These are phyloP conservation scores for Valencia hispanica DNA, from an alignment of 2,797 vertebrate genomes.

Conservation along the genomic window DNA sequence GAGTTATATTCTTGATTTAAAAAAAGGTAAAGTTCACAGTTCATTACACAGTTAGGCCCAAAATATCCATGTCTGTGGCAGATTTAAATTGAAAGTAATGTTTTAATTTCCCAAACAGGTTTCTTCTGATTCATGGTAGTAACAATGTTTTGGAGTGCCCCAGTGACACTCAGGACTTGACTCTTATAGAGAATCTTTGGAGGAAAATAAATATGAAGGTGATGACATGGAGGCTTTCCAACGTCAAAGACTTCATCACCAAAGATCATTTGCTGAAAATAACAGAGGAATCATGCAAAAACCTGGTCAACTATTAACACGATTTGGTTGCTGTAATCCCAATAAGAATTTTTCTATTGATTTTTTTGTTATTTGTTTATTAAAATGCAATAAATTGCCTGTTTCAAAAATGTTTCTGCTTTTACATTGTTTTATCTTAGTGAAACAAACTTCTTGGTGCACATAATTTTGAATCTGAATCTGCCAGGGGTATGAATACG, in stretches of 20 bases:
- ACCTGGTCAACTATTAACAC: too few relatives aligned
- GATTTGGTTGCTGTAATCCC: neutral
- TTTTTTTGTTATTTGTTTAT: too few relatives aligned
- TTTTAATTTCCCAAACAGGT: neutral
- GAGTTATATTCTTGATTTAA: conserved; percentile 22
- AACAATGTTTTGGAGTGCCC: neutral
- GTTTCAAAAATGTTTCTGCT: neutral
- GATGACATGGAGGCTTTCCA: neutral
- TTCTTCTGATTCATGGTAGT: neutral
- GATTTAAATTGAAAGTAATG: neutral
- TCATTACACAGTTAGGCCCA: conserved; percentile 33
- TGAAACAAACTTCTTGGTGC: neutral
- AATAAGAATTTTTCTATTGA: neutral
- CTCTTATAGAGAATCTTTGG: neutral
- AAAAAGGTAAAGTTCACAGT: conserved; percentile 43
- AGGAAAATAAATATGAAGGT: neutral
- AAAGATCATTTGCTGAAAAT: neutral
- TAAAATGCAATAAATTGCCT: too few relatives aligned
- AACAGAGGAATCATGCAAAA: too few relatives aligned
- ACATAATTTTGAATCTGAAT: neutral
- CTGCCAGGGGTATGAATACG: neutral
- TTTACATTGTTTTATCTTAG: neutral
- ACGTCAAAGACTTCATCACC: neutral
- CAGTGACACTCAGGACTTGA: neutral
- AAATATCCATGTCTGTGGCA: neutral